Conservation (phyloP, 1,140 invertebrate genomes). For the Panagrolaimus sp. region DNA sequence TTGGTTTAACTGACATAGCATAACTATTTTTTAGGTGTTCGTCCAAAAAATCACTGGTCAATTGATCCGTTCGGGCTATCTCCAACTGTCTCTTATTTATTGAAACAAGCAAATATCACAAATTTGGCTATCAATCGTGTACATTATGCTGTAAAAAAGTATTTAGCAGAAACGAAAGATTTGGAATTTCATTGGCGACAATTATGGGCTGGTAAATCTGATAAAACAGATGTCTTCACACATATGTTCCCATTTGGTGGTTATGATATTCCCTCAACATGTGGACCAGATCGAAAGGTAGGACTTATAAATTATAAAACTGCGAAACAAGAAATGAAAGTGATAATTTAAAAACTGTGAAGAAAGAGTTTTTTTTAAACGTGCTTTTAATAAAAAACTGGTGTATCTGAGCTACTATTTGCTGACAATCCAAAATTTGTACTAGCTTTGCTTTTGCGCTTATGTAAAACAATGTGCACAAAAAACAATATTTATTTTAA, state of each 20-base stretch:
- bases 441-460: too few species aligned
- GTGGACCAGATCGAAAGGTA: neutral
- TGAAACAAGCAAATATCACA: constrained; percentile 76
- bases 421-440: too few species aligned
- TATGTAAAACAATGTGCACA: too few species aligned
- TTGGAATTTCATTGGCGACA: constrained; percentile 90
- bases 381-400: too few species aligned
- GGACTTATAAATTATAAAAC: too few species aligned
- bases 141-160: constrained; percentile 93
- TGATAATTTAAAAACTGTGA: too few species aligned
- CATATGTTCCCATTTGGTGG: constrained; percentile 93
- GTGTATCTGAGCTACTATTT: too few species aligned
- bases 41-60: constrained; percentile 71
- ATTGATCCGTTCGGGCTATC: constrained; percentile 92
- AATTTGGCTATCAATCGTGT: constrained; percentile 77
- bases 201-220: constrained; percentile 65
- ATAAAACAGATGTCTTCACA: constrained; percentile 75
- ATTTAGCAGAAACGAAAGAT: constrained; percentile 71
- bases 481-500: too few species aligned
- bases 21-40: constrained; percentile 31
- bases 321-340: too few species aligned
- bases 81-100: constrained; percentile 77
- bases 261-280: neutral
- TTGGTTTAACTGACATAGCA: too few species aligned
- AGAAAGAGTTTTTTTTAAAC: too few species aligned